Evolutionary conservation across 1,140 invertebrate genomes (phyloP), one percentile per base, ranked within the genome.

Genomic region (Centruroides sculpturatus): DNA sequence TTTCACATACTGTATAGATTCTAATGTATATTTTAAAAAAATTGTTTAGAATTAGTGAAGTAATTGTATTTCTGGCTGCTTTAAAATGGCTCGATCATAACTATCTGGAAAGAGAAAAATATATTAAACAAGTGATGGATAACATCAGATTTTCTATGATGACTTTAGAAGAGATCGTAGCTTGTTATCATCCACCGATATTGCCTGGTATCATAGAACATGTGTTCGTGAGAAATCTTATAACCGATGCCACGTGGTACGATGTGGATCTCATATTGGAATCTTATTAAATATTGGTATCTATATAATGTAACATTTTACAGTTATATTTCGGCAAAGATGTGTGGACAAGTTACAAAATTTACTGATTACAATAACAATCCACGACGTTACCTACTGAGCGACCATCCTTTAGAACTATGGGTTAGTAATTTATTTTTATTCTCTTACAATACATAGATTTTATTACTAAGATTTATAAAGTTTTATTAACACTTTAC

Each of bases 121-220:
- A 56, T 9, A 56, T 59, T 11, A 50, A 7, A 0, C 3, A 13
- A 0, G 35, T 63, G 0, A 55, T 59, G 8, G 9, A 48, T 0
- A 12, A n/a, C 10, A 49, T 63, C 6, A 52, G 62, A 5, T 63
- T 63, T 34, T 36, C 47, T 3, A 34, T 63, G 13, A 63, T 63
- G 62, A 46, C 13, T 6, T 41, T 56, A 11, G 58, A 63, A 46
- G 62, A 63, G 23, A 59, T 63, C 0, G 5, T 63, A 10, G 47
- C 52, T 3, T 63, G 62, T 35, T 63, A 50, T 12, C 52, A 63
- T 52, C 62, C 62, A 0, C 62, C 62, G 10, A 47, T 63, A n/a
- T 34, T 63, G 12, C 53, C 62, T 1, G 62, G 58, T 4, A 59
- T 59, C n/a, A 36, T 63, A 9, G 35, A 56, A 48, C 34, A 41